Evolutionary conservation across 1,140 invertebrate species (phyloP).

Genomic region (Calliopsis andreniformis): DNA sequence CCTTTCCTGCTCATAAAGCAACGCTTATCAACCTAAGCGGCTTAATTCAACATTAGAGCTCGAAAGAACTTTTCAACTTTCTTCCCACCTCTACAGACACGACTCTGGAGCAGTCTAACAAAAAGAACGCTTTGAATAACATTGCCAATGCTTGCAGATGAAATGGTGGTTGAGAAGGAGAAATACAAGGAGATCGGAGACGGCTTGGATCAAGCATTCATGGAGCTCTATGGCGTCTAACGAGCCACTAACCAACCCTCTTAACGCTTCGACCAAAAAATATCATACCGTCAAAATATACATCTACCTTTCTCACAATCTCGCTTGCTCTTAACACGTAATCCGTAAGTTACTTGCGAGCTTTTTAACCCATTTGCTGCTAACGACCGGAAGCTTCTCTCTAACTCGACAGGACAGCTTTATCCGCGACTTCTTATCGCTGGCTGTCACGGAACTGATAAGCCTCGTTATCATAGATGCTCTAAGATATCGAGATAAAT

Average conservation of each 20-base stretch:
- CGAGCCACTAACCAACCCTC: constrained; percentile 60
- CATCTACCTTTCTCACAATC: constrained; percentile 56
- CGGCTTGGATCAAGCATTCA: constrained; percentile 98
- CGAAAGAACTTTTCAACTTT: no score
- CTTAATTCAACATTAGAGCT: not conserved
- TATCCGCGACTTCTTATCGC: constrained; percentile 3
- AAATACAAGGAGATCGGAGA: constrained; percentile 99
- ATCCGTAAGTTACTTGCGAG: constrained; percentile 58
- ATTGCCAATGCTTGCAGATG: constrained; percentile 89
- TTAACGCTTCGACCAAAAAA: constrained; percentile 70
- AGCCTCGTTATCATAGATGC: not conserved
- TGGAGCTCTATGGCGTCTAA: constrained; percentile 96
- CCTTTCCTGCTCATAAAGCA: no score
- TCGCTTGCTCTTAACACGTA: constrained; percentile 70
- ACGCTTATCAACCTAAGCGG: no score
- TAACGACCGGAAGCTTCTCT: constrained; percentile 28
- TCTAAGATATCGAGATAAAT: not conserved
- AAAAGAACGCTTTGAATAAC: constrained; percentile 40
- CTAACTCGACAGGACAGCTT: not conserved
- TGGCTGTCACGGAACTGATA: not conserved
- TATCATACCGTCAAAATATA: constrained; percentile 26
- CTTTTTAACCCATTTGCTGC: constrained; percentile 50
- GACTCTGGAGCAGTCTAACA: not conserved
- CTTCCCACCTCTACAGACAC: no score
- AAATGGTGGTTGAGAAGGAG: constrained; percentile 99